Percentiles rank a stretch among this genome's conserved stretches.
phyloP scores from a whole-genome alignment of 2,888 invertebrate species.

The Spodoptera picta region DNA sequence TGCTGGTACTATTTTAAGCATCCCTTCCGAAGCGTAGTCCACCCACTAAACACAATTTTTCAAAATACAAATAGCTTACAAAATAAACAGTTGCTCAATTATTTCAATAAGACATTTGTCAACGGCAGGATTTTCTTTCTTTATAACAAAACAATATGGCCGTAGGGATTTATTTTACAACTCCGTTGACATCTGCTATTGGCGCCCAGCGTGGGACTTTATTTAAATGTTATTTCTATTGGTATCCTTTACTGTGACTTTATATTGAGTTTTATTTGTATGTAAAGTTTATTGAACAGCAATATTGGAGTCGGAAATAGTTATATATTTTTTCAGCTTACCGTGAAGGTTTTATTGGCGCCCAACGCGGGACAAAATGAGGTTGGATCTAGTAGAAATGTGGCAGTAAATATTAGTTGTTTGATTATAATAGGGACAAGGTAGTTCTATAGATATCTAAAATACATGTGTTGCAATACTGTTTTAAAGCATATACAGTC shows the following conservation, averaged over 20 bases:
- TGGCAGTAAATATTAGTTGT: too few relatives aligned
- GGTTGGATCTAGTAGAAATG: too few relatives aligned
- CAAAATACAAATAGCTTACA: constrained; percentile 6
- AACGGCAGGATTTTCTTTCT: neutral
- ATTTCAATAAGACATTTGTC: constrained; percentile 1
- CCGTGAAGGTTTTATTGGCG: constrained; percentile 15
- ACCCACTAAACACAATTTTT: too few relatives aligned
- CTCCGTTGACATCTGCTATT: constrained; percentile 9
- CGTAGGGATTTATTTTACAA: neutral
- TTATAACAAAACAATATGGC: constrained; percentile 14
- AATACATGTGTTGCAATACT: too few relatives aligned
- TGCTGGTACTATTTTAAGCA: too few relatives aligned
- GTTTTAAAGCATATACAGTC: too few relatives aligned
- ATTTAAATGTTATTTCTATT: constrained; percentile 35
- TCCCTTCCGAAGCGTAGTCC: too few relatives aligned
- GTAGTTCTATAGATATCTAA: too few relatives aligned
- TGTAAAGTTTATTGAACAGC: constrained; percentile 8
- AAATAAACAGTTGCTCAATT: neutral
- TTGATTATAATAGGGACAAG: too few relatives aligned
- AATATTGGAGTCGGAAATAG: neutral
- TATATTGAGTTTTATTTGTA: constrained; percentile 25
- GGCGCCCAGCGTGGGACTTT: constrained; percentile 43
- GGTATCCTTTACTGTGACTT: constrained; percentile 6
- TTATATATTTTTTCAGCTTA: constrained; percentile 4
- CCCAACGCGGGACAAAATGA: constrained; percentile 9